Base-by-base conservation (phyloP, 2,888 invertebrate species). In the Salpingus planirostris region DNA sequence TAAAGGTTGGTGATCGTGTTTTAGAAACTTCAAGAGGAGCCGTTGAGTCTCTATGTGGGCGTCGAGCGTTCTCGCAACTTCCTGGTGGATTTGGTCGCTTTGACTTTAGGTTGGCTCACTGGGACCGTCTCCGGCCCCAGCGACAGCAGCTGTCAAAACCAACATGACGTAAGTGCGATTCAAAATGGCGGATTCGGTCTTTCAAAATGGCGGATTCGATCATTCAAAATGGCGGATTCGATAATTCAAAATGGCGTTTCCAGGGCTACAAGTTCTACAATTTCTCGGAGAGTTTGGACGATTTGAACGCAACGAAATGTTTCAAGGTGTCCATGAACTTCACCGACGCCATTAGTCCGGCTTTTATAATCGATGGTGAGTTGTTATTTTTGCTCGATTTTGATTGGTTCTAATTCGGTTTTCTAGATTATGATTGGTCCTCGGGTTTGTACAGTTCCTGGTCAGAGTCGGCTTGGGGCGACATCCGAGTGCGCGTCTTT, bases 401-500 rank as follows among this genome's bases (percentile, higher is more conserved):
- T 6, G 21, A 8, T 18, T 18, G 6, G 21, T 6, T 18, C 6
- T 8, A 18, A n/a, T n/a, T n/a, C n/a, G 24, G 4, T 27, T 45
- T 60, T 59, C 13, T 46, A 86, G 85, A 73, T 52, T 88, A 88
- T 55, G 74, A 87, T 55, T 78, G 83, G 75, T 66, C 70, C 11
- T 85, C 86, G 0, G 80, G 80, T 8, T 45, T 70, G 48, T 92
- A 80, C 62, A 88, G 90, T 3, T 79, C 88, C 7, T 91, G 91
- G 91, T 80, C 88, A 11, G 91, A 91, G 69, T 89, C 89, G 0
- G 76, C 84, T 23, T 92, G 91, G 89, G 68, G 71, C 33, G 68
- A 73, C 32, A 71, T 87, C 48, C 76, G 71, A 48, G 78, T 85
- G 38, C 73, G 84, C 41, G 76, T 91, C 68, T 90, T 89, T 62